Conservation (phyloP, 2,797 vertebrate species). For the Spinibarbus caldwelli region DNA sequence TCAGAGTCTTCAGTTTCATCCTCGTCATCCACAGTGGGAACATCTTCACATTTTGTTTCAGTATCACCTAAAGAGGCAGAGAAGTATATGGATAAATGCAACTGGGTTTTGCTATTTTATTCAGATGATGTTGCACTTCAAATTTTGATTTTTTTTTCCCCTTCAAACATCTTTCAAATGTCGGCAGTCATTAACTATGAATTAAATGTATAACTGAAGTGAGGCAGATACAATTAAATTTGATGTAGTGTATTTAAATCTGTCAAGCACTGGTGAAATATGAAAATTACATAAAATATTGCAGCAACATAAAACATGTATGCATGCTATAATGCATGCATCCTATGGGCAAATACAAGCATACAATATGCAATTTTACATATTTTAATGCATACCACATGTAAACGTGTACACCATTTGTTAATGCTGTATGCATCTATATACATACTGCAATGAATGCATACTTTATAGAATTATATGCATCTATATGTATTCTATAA, state of each 20-base stretch:
- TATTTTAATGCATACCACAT: not conserved
- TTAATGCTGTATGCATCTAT: too few relatives aligned
- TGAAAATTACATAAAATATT: not conserved
- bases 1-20: constrained; percentile 64
- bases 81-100: not conserved
- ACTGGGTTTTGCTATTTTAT: not conserved
- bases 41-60: constrained; percentile 69
- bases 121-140: not conserved
- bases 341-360: not conserved
- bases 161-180: not conserved
- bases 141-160: accelerated
- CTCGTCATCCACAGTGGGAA: constrained; percentile 36
- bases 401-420: not conserved
- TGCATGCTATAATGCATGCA: not conserved
- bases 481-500: not conserved
- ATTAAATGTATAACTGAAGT: not conserved
- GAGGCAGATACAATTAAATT: too few relatives aligned
- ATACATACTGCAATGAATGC: not conserved
- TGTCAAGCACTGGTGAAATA: not conserved
- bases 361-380: not conserved
- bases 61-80: constrained; percentile 66
- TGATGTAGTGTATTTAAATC: not conserved
- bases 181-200: not conserved
- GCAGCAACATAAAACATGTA: not conserved
- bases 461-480: not conserved